phyloP scores from a whole-genome alignment of 2,888 invertebrate species.

The Euzophera pinguis region DNA sequence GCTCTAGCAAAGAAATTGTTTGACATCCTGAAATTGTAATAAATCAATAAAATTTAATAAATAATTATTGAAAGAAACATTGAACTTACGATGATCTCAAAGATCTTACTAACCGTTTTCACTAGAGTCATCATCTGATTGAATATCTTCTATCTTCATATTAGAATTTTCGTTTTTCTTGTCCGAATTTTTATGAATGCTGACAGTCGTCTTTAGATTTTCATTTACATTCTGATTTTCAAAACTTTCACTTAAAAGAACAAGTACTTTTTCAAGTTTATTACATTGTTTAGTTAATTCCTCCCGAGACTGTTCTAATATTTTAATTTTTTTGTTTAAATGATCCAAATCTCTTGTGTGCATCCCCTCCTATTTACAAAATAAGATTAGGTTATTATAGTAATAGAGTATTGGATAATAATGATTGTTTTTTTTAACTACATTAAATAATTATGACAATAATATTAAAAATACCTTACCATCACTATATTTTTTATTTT shows the following conservation, averaged over 20 bases:
- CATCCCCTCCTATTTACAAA: constrained; percentile 46
- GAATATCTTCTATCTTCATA: constrained; percentile 51
- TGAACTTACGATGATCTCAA: neutral
- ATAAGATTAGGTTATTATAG: neutral
- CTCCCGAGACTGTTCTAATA: constrained; percentile 46
- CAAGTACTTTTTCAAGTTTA: constrained; percentile 52
- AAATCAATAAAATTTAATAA: neutral
- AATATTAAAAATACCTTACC: constrained; percentile 33
- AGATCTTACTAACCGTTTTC: neutral
- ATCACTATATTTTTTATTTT: constrained; percentile 49
- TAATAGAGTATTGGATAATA: no score
- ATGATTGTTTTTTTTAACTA: no score
- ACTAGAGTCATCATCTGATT: constrained; percentile 46
- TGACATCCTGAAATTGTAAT: constrained; percentile 48
- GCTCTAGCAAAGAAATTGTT: constrained; percentile 55
- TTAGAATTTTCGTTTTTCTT: constrained; percentile 26
- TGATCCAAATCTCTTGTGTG: constrained; percentile 51
- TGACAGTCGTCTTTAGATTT: no score
- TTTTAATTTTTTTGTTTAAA: constrained; percentile 45
- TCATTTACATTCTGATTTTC: constrained; percentile 30
- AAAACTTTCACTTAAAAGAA: constrained; percentile 58
- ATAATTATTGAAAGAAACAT: neutral
- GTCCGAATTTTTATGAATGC: constrained; percentile 19
- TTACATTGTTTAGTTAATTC: constrained; percentile 49
- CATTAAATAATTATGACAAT: no score